Percentiles rank a stretch among this genome's conserved stretches.
Conservation (phyloP, 2,113 vertebrate genomes). For the Cebus imitator region DNA sequence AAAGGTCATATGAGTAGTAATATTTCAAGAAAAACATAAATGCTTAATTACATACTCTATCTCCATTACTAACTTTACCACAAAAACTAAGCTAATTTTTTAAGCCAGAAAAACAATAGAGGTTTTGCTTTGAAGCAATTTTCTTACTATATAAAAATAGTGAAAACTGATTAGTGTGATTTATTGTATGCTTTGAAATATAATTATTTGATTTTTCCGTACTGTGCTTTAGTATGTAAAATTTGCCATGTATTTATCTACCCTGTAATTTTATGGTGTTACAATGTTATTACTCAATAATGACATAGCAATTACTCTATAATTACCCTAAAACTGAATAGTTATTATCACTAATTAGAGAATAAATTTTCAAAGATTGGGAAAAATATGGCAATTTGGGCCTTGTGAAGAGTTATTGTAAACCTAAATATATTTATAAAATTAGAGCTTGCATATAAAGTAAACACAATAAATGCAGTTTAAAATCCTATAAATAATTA, state of each 20-base stretch:
- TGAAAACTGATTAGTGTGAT: constrained; percentile 23
- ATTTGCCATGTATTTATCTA: constrained; percentile 43
- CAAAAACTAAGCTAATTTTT: not conserved
- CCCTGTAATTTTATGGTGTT: constrained; percentile 62
- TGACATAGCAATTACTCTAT: constrained; percentile 58
- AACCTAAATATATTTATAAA: constrained; percentile 30
- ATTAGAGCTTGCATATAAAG: constrained; percentile 54
- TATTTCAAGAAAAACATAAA: constrained; percentile 47
- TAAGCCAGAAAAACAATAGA: constrained; percentile 40
- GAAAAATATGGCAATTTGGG: not conserved
- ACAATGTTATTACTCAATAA: constrained; percentile 74
- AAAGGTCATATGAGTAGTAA: not conserved
- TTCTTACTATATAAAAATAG: not conserved
- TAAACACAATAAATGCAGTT: constrained; percentile 10
- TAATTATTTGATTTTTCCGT: not conserved
- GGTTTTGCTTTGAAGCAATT: not conserved
- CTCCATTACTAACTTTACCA: not conserved
- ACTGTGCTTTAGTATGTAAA: not conserved
- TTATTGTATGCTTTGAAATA: constrained; percentile 52
- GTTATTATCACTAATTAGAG: constrained; percentile 60
- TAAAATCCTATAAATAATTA: constrained; percentile 34
- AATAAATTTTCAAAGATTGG: constrained; percentile 42
- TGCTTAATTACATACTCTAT: not conserved
- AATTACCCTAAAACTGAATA: constrained; percentile 58
- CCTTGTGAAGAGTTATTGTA: not conserved